These are phyloP conservation scores for Xenopus laevis DNA, from an alignment of 2,113 vertebrate species.

Conservation along the genomic window DNA sequence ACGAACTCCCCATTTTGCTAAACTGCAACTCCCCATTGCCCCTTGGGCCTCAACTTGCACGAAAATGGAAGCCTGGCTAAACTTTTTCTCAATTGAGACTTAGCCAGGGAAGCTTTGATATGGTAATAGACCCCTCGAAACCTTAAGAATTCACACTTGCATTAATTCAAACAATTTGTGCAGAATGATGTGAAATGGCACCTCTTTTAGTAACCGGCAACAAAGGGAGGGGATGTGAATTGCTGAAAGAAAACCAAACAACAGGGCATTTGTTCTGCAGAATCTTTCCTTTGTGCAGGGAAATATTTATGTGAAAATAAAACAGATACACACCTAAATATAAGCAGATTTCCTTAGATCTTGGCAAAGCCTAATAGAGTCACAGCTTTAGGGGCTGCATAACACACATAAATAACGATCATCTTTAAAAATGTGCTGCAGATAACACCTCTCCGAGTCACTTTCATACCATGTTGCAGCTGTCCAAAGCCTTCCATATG, in stretches of 20 bases:
- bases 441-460: constrained; percentile 2
- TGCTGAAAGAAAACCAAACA: constrained; percentile 61
- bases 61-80: constrained; percentile 78
- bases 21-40: constrained; percentile 71
- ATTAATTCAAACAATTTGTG: constrained; percentile 85
- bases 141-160: constrained; percentile 85
- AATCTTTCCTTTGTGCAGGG: constrained; percentile 54
- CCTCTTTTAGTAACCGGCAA: constrained; percentile 65
- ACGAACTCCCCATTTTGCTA: constrained; percentile 69
- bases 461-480: constrained; percentile 4
- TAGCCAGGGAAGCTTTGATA: constrained; percentile 88
- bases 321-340: constrained; percentile 58
- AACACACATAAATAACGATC: constrained; percentile 8
- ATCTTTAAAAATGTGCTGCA: constrained; percentile 5
- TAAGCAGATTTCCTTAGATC: constrained; percentile 39
- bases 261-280: constrained; percentile 64
- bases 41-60: constrained; percentile 79
- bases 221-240: constrained; percentile 67
- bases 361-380: constrained; percentile 36
- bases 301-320: constrained; percentile 46
- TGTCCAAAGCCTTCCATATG: constrained; percentile 21
- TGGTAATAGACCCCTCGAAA: constrained; percentile 87
- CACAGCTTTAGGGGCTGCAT: neutral
- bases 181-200: constrained; percentile 80
- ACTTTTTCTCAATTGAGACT: constrained; percentile 80